A percentile compares a stretch with the other conserved stretches of the same genome.
These are phyloP conservation scores for Epinotia demarniana DNA, from an alignment of 2,888 invertebrate species.

Conservation along the genomic window DNA sequence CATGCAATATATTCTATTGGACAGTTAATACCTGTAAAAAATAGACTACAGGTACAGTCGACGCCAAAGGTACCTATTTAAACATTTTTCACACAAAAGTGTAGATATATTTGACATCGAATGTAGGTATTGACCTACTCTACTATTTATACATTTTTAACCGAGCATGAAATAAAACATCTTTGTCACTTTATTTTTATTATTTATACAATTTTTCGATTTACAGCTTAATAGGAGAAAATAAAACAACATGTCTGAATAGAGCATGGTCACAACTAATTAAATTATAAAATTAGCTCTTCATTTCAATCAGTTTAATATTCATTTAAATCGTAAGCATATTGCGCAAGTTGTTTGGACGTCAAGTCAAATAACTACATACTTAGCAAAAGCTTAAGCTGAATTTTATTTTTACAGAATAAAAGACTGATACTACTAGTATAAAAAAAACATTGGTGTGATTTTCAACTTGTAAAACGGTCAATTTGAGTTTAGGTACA, in stretches of 20 bases:
- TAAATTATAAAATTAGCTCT: constrained; percentile 72
- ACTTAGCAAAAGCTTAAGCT: constrained; percentile 26
- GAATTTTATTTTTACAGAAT: constrained; percentile 6
- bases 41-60: not conserved
- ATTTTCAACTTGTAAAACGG: not conserved
- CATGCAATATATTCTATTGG: too few relatives aligned
- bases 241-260: constrained; percentile 68
- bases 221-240: constrained; percentile 73
- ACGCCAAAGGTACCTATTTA: not conserved
- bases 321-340: constrained; percentile 53
- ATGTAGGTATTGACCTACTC: too few relatives aligned
- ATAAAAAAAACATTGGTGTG: not conserved
- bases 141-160: not conserved
- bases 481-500: not conserved
- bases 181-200: constrained; percentile 76
- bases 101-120: not conserved
- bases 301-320: constrained; percentile 61
- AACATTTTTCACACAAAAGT: not conserved
- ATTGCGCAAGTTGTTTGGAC: constrained; percentile 55
- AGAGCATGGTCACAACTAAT: constrained; percentile 69
- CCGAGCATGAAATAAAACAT: constrained; percentile 67
- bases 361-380: constrained; percentile 48
- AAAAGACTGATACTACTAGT: not conserved
- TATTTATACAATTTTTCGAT: constrained; percentile 75
- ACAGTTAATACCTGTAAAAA: not conserved